Evolutionary conservation across 2,113 vertebrate genomes (phyloP).

Genomic region (Burhinus bistriatus): DNA sequence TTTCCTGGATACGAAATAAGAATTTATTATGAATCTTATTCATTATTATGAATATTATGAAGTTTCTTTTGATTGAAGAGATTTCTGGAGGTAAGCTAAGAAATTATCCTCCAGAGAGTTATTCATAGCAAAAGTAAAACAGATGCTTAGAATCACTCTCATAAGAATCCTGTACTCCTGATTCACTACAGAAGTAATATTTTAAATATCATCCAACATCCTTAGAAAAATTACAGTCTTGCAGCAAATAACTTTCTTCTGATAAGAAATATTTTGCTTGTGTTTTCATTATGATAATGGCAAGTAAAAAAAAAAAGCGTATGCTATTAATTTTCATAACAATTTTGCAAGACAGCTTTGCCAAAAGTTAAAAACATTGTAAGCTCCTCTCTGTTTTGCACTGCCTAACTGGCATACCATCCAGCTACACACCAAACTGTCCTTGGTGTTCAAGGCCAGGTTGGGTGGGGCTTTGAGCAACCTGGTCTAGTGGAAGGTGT

Average conservation of each 20-base stretch:
- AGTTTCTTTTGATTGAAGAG: neutral
- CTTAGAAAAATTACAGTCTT: neutral
- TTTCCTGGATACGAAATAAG: constrained; percentile 81
- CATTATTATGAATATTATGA: neutral
- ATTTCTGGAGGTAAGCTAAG: neutral
- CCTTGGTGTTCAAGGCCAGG: neutral
- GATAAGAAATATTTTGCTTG: neutral
- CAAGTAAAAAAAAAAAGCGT: neutral
- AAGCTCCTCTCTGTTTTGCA: neutral
- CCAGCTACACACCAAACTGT: neutral
- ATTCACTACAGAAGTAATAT: neutral
- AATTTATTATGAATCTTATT: neutral
- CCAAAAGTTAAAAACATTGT: neutral
- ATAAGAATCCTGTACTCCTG: neutral
- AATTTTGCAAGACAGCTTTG: neutral
- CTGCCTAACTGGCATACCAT: neutral
- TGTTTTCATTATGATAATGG: neutral
- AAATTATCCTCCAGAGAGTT: neutral
- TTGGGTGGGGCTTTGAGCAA: neutral
- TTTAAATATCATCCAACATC: neutral
- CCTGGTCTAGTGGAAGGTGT: neutral
- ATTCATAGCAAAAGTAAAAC: neutral
- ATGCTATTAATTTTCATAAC: neutral
- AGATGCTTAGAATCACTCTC: neutral
- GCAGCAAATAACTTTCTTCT: neutral